A percentile compares a stretch with the other conserved stretches of the same genome.
Conservation (phyloP, 2,797 vertebrate species). For the Thaleichthys pacificus region DNA sequence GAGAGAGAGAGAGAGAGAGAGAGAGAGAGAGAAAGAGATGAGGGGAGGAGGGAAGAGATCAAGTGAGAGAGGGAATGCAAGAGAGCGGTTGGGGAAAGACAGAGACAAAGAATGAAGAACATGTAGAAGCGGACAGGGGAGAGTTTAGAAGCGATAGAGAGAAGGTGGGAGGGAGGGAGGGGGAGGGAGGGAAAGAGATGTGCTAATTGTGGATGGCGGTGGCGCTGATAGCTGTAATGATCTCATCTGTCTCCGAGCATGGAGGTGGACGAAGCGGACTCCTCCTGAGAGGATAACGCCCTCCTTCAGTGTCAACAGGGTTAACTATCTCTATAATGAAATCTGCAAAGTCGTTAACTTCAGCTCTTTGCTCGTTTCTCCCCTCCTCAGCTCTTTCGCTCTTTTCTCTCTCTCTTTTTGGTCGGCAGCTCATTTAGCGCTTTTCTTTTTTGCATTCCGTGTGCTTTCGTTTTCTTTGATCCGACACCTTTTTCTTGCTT, state of each 20-base stretch:
- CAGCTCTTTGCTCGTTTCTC: constrained; percentile 70
- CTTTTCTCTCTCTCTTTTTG: background rate
- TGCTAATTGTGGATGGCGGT: constrained; percentile 83
- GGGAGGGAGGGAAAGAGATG: constrained; percentile 53
- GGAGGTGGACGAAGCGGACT: constrained; percentile 77
- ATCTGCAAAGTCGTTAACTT: constrained; percentile 81
- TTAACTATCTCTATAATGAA: constrained; percentile 86
- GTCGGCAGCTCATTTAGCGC: background rate
- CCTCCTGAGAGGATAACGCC: constrained; percentile 78
- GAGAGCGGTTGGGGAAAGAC: constrained; percentile 38
- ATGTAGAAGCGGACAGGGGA: constrained; percentile 12
- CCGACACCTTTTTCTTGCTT: constrained; percentile 18
- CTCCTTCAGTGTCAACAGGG: constrained; percentile 81
- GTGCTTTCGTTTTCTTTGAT: constrained; percentile 37
- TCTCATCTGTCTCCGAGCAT: constrained; percentile 80
- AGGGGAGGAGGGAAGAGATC: constrained; percentile 50
- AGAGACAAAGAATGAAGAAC: constrained; percentile 35
- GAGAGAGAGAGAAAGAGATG: constrained; percentile 38
- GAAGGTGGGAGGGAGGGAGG: background rate
- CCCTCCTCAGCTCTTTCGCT: constrained; percentile 72
- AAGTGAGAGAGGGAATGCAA: background rate
- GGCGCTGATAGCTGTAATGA: constrained; percentile 81
- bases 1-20: constrained; percentile 21
- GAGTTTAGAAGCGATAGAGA: background rate
- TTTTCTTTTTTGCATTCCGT: constrained; percentile 9